These are phyloP conservation scores for Macrophya alboannulata DNA, from an alignment of 2,888 invertebrate species.

Conservation along the genomic window DNA sequence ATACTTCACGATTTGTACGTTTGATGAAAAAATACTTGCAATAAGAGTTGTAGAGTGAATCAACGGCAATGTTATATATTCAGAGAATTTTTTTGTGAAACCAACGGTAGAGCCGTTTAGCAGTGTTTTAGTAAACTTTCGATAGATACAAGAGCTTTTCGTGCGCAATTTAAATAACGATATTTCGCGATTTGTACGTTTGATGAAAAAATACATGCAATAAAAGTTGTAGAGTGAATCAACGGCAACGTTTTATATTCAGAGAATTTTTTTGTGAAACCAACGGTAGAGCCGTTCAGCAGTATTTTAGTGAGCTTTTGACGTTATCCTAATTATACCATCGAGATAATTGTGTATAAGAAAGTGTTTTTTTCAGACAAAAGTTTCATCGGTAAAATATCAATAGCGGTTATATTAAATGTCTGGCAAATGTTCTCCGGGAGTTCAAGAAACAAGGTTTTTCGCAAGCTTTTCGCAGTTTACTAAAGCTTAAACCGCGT, in stretches of 20 bases:
- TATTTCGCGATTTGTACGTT: not conserved
- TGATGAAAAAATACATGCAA: not conserved
- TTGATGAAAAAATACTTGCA: not conserved
- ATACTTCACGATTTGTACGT: not conserved
- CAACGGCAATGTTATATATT: not conserved
- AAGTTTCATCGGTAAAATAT: conserved; percentile 27
- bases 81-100: not conserved
- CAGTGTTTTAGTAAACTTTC: not conserved
- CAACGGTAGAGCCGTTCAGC: not conserved
- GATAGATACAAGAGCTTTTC: not conserved
- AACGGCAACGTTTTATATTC: not conserved
- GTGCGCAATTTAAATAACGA: not conserved
- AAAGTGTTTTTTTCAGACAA: not conserved
- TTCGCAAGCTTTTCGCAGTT: conserved; percentile 11
- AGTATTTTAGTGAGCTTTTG: not conserved
- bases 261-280: not conserved
- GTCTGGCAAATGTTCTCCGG: conserved; percentile 19
- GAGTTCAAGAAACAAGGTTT: conserved; percentile 44
- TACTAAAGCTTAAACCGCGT: conserved; percentile 32
- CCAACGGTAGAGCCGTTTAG: not conserved
- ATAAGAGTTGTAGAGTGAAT: not conserved
- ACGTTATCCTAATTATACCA: not conserved
- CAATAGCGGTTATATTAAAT: conserved; percentile 29
- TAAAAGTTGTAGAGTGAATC: not conserved
- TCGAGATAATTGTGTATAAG: not conserved